Percentiles rank a stretch among this genome's conserved stretches.
Evolutionary conservation across 2,797 vertebrate genomes (phyloP).

Genomic region (Danio choprae): DNA sequence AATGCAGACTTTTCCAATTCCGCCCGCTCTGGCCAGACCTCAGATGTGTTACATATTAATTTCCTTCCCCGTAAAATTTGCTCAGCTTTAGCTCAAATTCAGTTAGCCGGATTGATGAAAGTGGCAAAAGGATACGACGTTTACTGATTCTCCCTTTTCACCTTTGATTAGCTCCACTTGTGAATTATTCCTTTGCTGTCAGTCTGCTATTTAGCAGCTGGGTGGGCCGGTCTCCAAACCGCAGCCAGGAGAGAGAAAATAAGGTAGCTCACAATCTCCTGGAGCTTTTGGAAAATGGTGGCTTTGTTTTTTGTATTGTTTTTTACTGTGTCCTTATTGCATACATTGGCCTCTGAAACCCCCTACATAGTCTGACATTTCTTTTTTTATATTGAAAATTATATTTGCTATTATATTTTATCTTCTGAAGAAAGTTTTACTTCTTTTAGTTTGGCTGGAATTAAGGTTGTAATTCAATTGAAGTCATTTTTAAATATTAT

Average conservation of each 20-base stretch:
- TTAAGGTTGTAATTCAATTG: no score
- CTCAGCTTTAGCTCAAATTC: constrained; percentile 91
- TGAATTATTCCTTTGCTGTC: constrained; percentile 88
- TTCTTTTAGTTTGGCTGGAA: no score
- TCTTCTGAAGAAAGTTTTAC: no score
- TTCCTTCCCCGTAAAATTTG: constrained; percentile 92
- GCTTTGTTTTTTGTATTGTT: background rate
- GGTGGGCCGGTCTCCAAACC: constrained; percentile 70
- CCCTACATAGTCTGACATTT: background rate
- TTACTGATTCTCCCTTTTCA: constrained; percentile 99
- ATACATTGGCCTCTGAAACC: background rate
- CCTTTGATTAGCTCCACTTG: constrained; percentile 98
- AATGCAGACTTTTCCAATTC: constrained; percentile 88
- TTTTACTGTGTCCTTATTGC: background rate
- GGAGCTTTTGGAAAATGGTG: background rate
- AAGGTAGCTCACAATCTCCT: constrained; percentile 41
- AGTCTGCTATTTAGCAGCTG: constrained; percentile 84
- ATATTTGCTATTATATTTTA: no score
- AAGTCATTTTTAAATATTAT: no score
- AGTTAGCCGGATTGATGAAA: constrained; percentile 99
- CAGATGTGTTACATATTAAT: constrained; percentile 99
- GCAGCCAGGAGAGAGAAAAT: constrained; percentile 56
- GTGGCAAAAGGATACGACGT: constrained; percentile 96
- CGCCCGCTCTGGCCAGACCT: constrained; percentile 78
- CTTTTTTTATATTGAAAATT: background rate